Evolutionary conservation across 2,113 vertebrate species (phyloP).

Genomic region (Columba janthina): DNA sequence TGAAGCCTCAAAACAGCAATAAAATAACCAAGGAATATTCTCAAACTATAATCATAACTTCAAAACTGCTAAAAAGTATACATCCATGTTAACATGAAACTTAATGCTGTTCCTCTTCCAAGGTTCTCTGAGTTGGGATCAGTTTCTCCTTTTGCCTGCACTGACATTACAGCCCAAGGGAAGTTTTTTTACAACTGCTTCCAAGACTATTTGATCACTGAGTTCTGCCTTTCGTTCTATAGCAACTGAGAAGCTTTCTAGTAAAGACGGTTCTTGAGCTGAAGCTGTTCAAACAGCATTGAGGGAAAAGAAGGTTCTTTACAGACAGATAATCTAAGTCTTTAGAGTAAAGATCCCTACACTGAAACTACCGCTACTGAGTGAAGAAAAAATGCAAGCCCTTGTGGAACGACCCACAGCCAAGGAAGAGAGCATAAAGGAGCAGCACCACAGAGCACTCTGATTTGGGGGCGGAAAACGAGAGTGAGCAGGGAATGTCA

Average conservation of each 20-base stretch:
- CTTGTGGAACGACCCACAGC: not conserved
- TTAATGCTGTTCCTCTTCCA: not conserved
- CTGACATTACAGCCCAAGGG: not conserved
- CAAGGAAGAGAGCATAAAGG: not conserved
- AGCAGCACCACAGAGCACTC: rapidly evolving
- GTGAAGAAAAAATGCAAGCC: not conserved
- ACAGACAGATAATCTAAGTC: not conserved
- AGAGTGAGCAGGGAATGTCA: not conserved
- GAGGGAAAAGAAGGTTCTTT: not conserved
- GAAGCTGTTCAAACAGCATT: not conserved
- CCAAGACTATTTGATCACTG: not conserved
- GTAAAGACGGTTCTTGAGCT: rapidly evolving
- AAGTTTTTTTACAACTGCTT: not conserved
- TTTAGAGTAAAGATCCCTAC: not conserved
- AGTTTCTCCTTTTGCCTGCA: not conserved
- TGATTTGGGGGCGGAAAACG: not conserved
- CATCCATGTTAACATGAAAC: not conserved
- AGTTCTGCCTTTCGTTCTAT: not conserved
- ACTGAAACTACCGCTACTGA: not conserved
- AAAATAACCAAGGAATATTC: not conserved
- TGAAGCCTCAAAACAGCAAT: not conserved
- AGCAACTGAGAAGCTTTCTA: not conserved
- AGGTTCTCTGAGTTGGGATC: not conserved
- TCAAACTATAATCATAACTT: not conserved
- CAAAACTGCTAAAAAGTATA: too few relatives aligned